Evolutionary conservation across 2,888 invertebrate species (phyloP).

Genomic region (Aphidoletes aphidimyza): DNA sequence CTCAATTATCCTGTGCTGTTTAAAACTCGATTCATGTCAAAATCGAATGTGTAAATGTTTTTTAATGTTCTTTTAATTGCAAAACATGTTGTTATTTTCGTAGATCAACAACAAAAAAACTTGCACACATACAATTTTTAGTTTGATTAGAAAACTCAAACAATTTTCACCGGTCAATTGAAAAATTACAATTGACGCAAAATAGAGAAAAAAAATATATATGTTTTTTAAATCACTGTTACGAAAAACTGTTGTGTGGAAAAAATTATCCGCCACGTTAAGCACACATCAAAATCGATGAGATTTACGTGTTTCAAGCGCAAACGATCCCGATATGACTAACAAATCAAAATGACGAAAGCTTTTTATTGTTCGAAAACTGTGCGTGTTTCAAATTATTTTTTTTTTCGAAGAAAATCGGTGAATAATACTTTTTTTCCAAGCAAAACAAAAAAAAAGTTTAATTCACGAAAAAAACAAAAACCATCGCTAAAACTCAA

Average conservation of each 20-base stretch:
- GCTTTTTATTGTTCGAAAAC: slow-evolving; percentile 61
- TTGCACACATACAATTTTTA: not conserved
- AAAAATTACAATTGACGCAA: not conserved
- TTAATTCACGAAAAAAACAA: not conserved
- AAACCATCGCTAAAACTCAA: not conserved
- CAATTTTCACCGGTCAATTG: not conserved
- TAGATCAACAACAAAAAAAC: not conserved
- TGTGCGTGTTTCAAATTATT: not conserved
- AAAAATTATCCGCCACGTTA: not conserved
- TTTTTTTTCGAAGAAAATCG: not conserved
- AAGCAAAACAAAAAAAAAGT: not conserved
- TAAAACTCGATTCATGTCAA: not conserved
- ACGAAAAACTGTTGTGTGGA: too few relatives aligned
- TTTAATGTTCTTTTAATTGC: not conserved
- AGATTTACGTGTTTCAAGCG: slow-evolving; percentile 68
- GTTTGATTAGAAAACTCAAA: not conserved
- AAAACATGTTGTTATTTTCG: not conserved
- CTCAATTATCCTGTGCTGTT: not conserved
- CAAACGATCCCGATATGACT: slow-evolving; percentile 68
- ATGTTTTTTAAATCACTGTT: slow-evolving; percentile 34
- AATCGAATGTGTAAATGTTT: not conserved
- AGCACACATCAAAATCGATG: not conserved
- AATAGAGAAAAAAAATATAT: not conserved
- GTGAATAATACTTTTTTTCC: not conserved
- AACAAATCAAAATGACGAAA: slow-evolving; percentile 63